Percentiles rank a stretch among this genome's conserved stretches.
phyloP scores from a whole-genome alignment of 1,140 invertebrate species.

The Trichonephila clavata region DNA sequence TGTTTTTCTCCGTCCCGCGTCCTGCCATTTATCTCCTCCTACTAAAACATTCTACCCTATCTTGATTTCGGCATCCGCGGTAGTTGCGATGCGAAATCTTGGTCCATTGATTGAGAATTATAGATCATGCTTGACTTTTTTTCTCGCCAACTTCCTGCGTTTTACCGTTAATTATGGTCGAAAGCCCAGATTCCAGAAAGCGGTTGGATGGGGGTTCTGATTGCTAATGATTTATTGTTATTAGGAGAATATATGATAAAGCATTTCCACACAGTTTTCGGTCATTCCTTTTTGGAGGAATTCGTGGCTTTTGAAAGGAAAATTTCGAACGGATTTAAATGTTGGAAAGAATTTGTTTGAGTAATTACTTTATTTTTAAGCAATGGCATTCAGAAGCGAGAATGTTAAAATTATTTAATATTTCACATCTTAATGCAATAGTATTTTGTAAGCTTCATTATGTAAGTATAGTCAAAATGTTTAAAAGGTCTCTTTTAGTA shows the following conservation, averaged over 20 bases:
- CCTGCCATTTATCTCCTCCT: conserved; percentile 23
- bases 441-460: too few species aligned
- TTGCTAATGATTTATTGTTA: conserved; percentile 43
- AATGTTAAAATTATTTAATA: too few species aligned
- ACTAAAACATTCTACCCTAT: background rate
- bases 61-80: conserved; percentile 37
- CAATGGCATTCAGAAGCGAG: too few species aligned
- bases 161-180: conserved; percentile 28
- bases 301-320: background rate
- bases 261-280: background rate
- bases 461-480: too few species aligned
- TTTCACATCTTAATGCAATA: too few species aligned
- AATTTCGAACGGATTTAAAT: background rate
- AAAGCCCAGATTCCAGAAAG: conserved; percentile 36
- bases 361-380: background rate
- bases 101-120: conserved; percentile 59
- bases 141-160: conserved; percentile 24
- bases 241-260: background rate
- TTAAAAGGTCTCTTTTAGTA: too few species aligned
- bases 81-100: conserved; percentile 55
- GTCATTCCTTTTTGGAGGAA: background rate
- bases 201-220: conserved; percentile 16
- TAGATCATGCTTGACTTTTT: conserved; percentile 31
- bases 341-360: background rate
- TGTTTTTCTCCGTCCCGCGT: background rate